phyloP scores from a whole-genome alignment of 2,888 invertebrate genomes.

The Ypsolopha sequella region DNA sequence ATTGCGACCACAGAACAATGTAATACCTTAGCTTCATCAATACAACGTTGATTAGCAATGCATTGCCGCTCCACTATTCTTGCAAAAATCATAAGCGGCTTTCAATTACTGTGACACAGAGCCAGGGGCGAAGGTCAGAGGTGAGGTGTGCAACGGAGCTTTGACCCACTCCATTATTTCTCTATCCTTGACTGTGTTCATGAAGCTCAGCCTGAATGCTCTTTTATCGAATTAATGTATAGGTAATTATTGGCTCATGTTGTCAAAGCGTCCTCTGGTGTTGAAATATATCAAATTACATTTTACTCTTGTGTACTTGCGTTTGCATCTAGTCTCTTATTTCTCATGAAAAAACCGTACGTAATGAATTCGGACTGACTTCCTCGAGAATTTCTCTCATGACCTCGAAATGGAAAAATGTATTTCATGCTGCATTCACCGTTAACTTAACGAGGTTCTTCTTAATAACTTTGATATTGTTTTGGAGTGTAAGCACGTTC shows the following conservation, averaged over 20 bases:
- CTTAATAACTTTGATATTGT: conserved; percentile 60
- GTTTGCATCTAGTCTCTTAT: neutral
- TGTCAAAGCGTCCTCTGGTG: neutral
- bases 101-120: conserved; percentile 5
- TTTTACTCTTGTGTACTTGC: neutral
- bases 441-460: conserved; percentile 66
- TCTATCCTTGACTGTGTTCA: neutral
- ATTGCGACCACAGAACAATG: neutral
- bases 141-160: conserved; percentile 27
- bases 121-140: conserved; percentile 27
- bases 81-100: conserved; percentile 2
- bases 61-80: neutral
- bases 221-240: neutral
- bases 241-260: neutral
- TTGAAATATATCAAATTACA: neutral
- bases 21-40: neutral
- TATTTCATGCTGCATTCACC: conserved; percentile 62
- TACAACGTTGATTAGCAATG: conserved; percentile 1
- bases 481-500: conserved; percentile 37
- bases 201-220: neutral
- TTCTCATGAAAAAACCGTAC: neutral
- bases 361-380: conserved; percentile 35
- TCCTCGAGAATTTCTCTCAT: conserved; percentile 44
- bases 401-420: conserved; percentile 47
- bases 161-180: conserved; percentile 23